Evolutionary conservation across 1,140 invertebrate genomes (phyloP), one percentile per base, ranked within the genome.

Genomic region (Phthorimaea operculella): DNA sequence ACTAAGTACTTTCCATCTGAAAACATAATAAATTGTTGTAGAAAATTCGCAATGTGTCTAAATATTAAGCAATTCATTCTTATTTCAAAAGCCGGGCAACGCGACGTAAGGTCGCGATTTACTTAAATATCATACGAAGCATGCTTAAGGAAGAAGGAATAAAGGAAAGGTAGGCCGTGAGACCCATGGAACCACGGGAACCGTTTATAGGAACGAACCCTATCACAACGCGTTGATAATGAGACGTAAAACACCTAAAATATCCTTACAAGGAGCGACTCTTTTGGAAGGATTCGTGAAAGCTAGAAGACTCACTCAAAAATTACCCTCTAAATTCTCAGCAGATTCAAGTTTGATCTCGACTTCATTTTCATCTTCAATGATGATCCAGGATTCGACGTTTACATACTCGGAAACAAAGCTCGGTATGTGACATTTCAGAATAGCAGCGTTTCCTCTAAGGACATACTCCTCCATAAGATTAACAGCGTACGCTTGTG

Each of bases 1-100:
- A 97, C 95, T 74, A 97, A 89, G 83, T 96, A 98, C 90, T 96
- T 96, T 63, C 94, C 94, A 87, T 96, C 95, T 96, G 87, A 66
- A 70, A 65, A 60, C 56, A 66, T 70, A 63, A 15, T 45, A 57
- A 52, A 50, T 44, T 10, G 39, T 62, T 62, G 54, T 58, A 66
- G 54, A 55, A 15, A n/a, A 50, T 56, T 39, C 17, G 39, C 36
- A 56, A 47, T 54, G 33, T 55, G 48, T 60, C 52, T 52, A 21
- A 59, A 60, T 59, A 36, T 49, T 12, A 61, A 52, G 57, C 63
- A 62, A 63, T 64, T 60, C 18, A 53, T 54, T 33, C 11, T 0
- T 45, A 28, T 28, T 52, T n/a, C 36, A 15, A n/a, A 11, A 52
- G 33, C 34, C 11, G 36, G 34, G 51, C 72, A 76, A 60, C 54